These are phyloP conservation scores for Saturnia japonica DNA, from an alignment of 2,888 invertebrate genomes.

Conservation along the genomic window DNA sequence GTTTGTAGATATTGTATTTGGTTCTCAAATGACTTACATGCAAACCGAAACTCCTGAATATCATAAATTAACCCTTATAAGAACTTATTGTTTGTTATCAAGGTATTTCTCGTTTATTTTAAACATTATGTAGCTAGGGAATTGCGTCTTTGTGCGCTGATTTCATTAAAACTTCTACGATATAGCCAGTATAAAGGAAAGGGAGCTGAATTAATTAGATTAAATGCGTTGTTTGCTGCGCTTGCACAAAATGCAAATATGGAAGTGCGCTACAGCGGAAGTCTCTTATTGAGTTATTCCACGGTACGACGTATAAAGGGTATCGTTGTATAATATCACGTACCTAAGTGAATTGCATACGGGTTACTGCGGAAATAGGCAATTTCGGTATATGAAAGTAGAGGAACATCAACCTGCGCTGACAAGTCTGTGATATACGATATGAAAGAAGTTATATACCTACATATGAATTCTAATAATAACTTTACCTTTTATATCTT, in stretches of 20 bases:
- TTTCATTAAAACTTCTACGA: background rate
- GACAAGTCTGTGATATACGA: background rate
- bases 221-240: background rate
- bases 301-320: background rate
- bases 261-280: background rate
- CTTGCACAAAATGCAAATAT: background rate
- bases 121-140: background rate
- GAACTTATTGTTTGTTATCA: no score
- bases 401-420: background rate
- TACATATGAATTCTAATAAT: background rate
- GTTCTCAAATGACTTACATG: no score
- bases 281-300: background rate
- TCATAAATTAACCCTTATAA: no score
- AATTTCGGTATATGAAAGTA: background rate
- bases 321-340: background rate
- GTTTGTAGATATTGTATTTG: no score
- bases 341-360: background rate
- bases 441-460: background rate
- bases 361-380: background rate
- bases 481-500: background rate
- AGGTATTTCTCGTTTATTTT: background rate
- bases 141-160: background rate
- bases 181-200: background rate
- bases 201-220: background rate
- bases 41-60: no score